These are phyloP conservation scores for Glaucidium brasilianum DNA, from an alignment of 2,113 vertebrate species.

Conservation along the genomic window DNA sequence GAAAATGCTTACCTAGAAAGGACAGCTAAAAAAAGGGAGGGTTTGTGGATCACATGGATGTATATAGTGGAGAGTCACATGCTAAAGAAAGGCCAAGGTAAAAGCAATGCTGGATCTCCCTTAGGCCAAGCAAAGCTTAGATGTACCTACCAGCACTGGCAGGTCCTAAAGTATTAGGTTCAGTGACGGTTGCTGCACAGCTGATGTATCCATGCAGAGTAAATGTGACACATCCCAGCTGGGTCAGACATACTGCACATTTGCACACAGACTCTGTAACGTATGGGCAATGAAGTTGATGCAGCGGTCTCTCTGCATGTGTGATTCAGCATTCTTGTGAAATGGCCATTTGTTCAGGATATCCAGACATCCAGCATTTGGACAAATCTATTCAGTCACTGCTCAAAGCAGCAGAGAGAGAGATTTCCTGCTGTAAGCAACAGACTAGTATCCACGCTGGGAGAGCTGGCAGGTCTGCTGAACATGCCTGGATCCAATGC, in stretches of 20 bases:
- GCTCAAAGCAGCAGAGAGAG: not conserved
- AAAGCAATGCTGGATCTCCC: not conserved
- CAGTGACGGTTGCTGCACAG: not conserved
- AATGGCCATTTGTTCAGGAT: not conserved
- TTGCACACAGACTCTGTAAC: not conserved
- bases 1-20: not conserved
- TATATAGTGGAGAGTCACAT: rapidly evolving
- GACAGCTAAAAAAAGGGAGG: not conserved
- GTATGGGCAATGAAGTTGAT: not conserved
- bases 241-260: not conserved
- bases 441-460: not conserved
- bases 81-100: not conserved
- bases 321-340: not conserved
- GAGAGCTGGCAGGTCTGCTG: not conserved
- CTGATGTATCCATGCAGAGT: not conserved
- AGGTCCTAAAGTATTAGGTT: not conserved
- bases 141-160: not conserved
- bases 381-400: not conserved
- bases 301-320: not conserved
- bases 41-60: not conserved
- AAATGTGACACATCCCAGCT: not conserved
- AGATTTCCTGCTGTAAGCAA: not conserved
- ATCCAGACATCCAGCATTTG: not conserved
- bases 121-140: not conserved
- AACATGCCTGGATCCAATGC: not conserved